Evolutionary conservation across 2,113 vertebrate species (phyloP).

Genomic region (Cryptomyrus ogoouensis): DNA sequence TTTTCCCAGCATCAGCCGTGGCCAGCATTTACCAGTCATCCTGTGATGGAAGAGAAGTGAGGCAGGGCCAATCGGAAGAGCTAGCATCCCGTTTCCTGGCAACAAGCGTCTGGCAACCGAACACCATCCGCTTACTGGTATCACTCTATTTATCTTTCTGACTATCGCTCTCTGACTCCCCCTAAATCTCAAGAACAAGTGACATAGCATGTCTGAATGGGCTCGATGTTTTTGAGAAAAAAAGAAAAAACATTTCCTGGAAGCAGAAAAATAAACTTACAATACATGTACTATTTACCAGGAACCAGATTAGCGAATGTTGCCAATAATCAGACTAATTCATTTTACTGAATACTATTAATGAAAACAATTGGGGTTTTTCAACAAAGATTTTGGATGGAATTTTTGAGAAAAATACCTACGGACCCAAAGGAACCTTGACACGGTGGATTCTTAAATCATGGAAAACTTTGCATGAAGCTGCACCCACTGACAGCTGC

Average conservation of each 20-base stretch:
- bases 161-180: conserved; percentile 16
- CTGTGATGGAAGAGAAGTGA: conserved; percentile 32
- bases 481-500: background rate
- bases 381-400: background rate
- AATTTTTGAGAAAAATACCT: background rate
- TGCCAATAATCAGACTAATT: background rate
- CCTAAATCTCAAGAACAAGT: background rate
- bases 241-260: background rate
- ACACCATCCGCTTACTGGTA: conserved; percentile 43
- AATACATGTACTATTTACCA: background rate
- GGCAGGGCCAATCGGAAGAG: background rate
- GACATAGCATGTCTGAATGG: background rate
- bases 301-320: background rate
- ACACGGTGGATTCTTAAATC: background rate
- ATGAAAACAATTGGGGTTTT: background rate
- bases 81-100: conserved; percentile 34
- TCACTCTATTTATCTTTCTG: conserved; percentile 32
- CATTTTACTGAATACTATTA: background rate
- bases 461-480: background rate
- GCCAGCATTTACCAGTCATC: conserved; percentile 12
- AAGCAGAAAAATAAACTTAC: background rate
- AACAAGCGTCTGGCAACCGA: conserved; percentile 33
- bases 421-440: background rate
- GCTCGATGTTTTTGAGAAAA: background rate
- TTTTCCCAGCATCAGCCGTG: conserved; percentile 48